A percentile compares a stretch with the other conserved stretches of the same genome.
phyloP scores from a whole-genome alignment of 1,140 invertebrate genomes.

The Nasonia vitripennis region DNA sequence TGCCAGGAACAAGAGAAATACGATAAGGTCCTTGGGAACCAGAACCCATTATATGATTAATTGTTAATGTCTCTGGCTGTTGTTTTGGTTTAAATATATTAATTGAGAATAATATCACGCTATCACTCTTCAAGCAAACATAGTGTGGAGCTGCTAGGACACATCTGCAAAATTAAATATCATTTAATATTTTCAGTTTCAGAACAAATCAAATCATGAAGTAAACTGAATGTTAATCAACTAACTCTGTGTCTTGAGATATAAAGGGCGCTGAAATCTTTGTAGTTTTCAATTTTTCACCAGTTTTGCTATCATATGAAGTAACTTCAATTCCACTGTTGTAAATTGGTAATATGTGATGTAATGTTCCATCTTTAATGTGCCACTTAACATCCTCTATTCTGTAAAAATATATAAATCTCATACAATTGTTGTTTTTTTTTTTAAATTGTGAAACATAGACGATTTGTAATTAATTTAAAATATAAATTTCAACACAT shows the following conservation, averaged over 20 bases:
- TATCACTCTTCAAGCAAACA: constrained; percentile 75
- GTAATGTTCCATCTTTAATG: constrained; percentile 78
- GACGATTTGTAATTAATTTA: not conserved
- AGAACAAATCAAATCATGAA: constrained; percentile 20
- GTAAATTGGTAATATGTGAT: constrained; percentile 81
- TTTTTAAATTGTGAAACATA: not conserved
- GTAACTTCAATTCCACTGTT: constrained; percentile 83
- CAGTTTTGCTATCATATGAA: constrained; percentile 80
- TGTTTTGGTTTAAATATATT: constrained; percentile 67
- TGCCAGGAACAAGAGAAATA: constrained; percentile 62
- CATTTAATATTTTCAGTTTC: constrained; percentile 42
- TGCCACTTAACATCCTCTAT: constrained; percentile 77
- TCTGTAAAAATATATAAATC: constrained; percentile 53
- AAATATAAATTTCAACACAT: constrained; percentile 40
- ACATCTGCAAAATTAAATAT: constrained; percentile 75
- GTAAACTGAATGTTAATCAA: constrained; percentile 44
- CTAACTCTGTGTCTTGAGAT: constrained; percentile 76
- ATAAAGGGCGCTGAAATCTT: constrained; percentile 81
- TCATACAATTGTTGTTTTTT: not conserved
- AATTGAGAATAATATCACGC: constrained; percentile 66
- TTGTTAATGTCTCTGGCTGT: constrained; percentile 63
- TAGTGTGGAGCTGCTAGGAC: constrained; percentile 79
- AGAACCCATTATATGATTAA: constrained; percentile 70
- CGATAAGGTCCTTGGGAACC: constrained; percentile 67
- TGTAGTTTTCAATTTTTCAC: constrained; percentile 78